Base-by-base conservation (phyloP, 2,113 vertebrate genomes). In the Pseudopipra pipra region DNA sequence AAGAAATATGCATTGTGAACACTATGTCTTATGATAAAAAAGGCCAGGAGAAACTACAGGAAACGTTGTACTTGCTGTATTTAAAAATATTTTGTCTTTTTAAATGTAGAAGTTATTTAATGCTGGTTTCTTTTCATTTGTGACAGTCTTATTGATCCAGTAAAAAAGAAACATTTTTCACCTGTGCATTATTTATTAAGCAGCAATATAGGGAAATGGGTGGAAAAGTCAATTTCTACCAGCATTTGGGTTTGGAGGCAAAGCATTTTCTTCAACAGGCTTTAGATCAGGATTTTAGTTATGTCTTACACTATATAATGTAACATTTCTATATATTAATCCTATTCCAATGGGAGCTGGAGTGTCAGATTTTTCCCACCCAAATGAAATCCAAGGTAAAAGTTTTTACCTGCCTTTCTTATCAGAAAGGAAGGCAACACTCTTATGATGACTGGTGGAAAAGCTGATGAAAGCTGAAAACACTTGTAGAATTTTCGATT, bases 401-500 rank as follows among this genome's bases (percentile, higher is more conserved):
- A 62, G 37, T 30, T 93, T 65, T 86, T 33, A 63, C 56, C 43
- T 86, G n/a, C 51, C 67, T 85, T 90, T 12, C 28, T 74, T 93
- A 25, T 31, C 41, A 51, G 35, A 85, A 86, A 59, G 31, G 31
- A 74, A 81, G 19, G 24, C 58, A 74, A n/a, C 1, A 11, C n/a
- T 85, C 21, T 49, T 55, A 35, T 33, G 46, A 70, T 59, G 84
- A 85, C 22, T 59, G 31, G 35, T 87, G 25, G n/a, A 90, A 90
- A 75, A 52, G 55, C 82, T 85, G 82, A 95, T 67, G 75, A 90
- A 85, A 78, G 23, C 39, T 43, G 84, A 81, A 94, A 77, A 87
- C 80, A 44, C 21, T 74, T 85, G 47, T 49, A 79, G 37, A 59
- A 41, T 51, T 82, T 91, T 47, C 39, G 4, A 0, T 27, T 65